These are phyloP conservation scores for Drosophila aff. DNA, from an alignment of 1,140 invertebrate genomes.

Conservation along the genomic window DNA sequence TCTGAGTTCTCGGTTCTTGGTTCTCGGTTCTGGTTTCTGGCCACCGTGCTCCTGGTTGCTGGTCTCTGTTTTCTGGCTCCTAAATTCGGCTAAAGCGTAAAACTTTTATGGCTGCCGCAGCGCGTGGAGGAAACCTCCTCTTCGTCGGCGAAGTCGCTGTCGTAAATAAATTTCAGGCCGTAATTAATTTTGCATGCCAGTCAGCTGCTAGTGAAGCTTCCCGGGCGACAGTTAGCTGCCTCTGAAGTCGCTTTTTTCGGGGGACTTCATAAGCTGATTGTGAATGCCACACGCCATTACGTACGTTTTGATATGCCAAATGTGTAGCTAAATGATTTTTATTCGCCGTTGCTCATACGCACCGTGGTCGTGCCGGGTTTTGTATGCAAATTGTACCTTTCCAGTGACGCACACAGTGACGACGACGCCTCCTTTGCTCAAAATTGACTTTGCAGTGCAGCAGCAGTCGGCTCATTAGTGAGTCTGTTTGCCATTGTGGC, in stretches of 20 bases:
- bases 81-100: slow-evolving; percentile 78
- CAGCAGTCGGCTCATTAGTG: slow-evolving; percentile 68
- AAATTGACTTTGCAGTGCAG: slow-evolving; percentile 40
- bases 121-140: slow-evolving; percentile 19
- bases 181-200: slow-evolving; percentile 82
- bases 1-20: slow-evolving; percentile 1
- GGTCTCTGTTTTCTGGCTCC: slow-evolving; percentile 33
- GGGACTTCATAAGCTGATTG: slow-evolving; percentile 70
- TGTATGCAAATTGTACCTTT: slow-evolving; percentile 68
- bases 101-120: slow-evolving; percentile 77
- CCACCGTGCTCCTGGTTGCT: slow-evolving; percentile 14
- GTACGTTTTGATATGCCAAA: slow-evolving; percentile 75
- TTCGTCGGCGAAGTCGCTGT: slow-evolving; percentile 29
- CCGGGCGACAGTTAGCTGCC: slow-evolving; percentile 26
- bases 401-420: slow-evolving; percentile 7
- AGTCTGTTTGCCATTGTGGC: slow-evolving; percentile 55
- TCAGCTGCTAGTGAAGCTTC: slow-evolving; percentile 41
- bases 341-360: slow-evolving; percentile 67
- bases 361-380: slow-evolving; percentile 47
- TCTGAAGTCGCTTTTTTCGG: slow-evolving; percentile 20
- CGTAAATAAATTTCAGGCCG: slow-evolving; percentile 75
- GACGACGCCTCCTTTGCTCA: slow-evolving; percentile 6
- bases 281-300: slow-evolving; percentile 64
- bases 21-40: slow-evolving; percentile 10
- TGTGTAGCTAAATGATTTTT: slow-evolving; percentile 80